Percentiles rank a stretch among this genome's conserved stretches.
Evolutionary conservation across 2,888 invertebrate genomes (phyloP).

Genomic region (Saturnia japonica): DNA sequence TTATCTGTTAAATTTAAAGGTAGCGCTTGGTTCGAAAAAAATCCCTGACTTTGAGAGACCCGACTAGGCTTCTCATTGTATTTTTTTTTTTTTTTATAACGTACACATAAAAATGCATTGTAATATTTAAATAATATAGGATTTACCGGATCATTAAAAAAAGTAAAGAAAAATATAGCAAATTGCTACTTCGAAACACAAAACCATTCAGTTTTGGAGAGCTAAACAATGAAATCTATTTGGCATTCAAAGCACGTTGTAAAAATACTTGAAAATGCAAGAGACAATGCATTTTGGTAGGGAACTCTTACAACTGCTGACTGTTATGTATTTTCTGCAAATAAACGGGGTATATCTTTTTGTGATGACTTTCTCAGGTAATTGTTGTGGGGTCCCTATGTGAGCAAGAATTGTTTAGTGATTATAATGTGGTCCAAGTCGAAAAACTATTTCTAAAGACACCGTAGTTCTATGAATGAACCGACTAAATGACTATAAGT

Average conservation of each 20-base stretch:
- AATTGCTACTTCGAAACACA: slow-evolving; percentile 5
- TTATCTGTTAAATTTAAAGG: neutral
- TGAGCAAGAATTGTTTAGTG: neutral
- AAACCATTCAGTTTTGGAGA: slow-evolving; percentile 18
- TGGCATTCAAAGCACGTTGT: slow-evolving; percentile 22
- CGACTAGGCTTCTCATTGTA: neutral
- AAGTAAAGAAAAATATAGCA: neutral
- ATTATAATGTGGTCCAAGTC: neutral
- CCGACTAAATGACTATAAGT: no score
- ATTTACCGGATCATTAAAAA: neutral
- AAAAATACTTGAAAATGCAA: slow-evolving; percentile 35
- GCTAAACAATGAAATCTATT: slow-evolving; percentile 22
- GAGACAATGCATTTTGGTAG: slow-evolving; percentile 38
- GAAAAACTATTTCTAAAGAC: neutral
- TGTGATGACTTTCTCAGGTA: slow-evolving; percentile 18
- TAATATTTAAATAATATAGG: neutral
- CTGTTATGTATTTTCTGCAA: slow-evolving; percentile 15
- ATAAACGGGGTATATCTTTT: slow-evolving; percentile 18
- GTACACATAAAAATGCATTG: neutral
- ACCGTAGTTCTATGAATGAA: neutral
- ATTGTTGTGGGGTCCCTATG: slow-evolving; percentile 9
- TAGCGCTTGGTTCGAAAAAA: neutral
- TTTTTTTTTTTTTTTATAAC: neutral
- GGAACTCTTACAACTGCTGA: slow-evolving; percentile 18
- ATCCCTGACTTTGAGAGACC: neutral